A percentile compares a stretch with the other conserved stretches of the same genome.
phyloP scores from a whole-genome alignment of 92 coral and sea anemone species.

The Porites evermanni region DNA sequence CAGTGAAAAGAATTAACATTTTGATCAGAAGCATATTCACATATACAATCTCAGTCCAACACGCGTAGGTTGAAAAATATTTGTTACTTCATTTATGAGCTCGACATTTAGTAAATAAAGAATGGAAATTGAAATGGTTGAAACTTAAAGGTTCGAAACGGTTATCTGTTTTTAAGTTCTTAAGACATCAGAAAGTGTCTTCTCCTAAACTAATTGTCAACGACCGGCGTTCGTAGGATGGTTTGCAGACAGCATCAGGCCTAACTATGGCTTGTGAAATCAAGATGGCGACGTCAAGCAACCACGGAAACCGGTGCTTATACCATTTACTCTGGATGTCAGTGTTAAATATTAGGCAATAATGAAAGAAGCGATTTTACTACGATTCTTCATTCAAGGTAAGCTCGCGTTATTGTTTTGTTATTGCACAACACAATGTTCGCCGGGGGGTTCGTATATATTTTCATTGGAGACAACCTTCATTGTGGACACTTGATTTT shows the following conservation, averaged over 20 bases:
- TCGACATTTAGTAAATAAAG: no score
- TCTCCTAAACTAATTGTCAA: constrained; percentile 9
- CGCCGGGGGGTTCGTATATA: constrained; percentile 1
- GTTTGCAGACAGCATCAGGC: constrained; percentile 32
- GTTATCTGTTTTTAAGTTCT: no score
- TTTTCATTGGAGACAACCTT: background rate
- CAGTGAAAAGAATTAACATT: background rate
- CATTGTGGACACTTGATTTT: background rate
- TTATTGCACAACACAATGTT: background rate
- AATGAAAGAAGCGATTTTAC: constrained; percentile 19
- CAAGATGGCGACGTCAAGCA: constrained; percentile 21
- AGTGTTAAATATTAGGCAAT: background rate
- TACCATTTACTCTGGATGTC: background rate
- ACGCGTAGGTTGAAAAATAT: no score
- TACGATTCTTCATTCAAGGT: constrained; percentile 34
- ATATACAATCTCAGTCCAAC: no score
- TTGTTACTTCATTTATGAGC: no score
- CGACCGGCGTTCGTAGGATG: constrained; percentile 7
- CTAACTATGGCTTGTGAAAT: constrained; percentile 22
- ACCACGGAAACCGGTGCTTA: constrained; percentile 7
- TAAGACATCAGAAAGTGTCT: background rate
- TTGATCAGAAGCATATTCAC: background rate
- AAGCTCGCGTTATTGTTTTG: constrained; percentile 7
- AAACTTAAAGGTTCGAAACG: no score
- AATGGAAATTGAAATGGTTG: no score